Evolutionary conservation across 2,888 invertebrate genomes (phyloP), one percentile per base, ranked within the genome.

Genomic region (Melieria picta): DNA sequence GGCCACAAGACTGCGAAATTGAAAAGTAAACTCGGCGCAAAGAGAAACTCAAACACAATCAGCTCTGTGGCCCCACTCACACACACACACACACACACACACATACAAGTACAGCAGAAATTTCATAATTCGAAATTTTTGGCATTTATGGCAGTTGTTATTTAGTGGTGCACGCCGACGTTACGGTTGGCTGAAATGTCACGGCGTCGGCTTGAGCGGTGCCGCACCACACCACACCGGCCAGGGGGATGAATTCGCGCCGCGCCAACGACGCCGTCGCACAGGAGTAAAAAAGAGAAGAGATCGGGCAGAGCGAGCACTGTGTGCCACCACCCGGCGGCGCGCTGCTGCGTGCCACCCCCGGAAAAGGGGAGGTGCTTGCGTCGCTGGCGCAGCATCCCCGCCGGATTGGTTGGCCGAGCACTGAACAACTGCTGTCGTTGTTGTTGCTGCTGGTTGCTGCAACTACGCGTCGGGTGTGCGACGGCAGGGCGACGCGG

Each of bases 111-210:
- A 60, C 11, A 42, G 43, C 13, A 52, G 52, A 67, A 58, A 52
- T 46, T 61, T 58, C 60, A 67, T 67, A 67, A 67, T 57, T 67
- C 67, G 52, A 60, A 50, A 60, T 52, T 60, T 67, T 67, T 67
- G 67, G 60, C 67, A 60, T 67, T 30, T 67, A 67, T 67, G 50
- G 50, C 67, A 67, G 60, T 67, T 67, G 61, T 67, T 60, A 67
- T 67, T 67, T 67, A 67, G 56, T 69, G 69, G 62, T 61, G 69
- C 62, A 62, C 81, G 80, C 79, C 77, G 78, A 72, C 78, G 79
- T 75, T 81, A 80, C 80, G 81, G 81, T 81, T 81, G 81, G 81
- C 79, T 79, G 79, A 75, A 66, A 74, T 74, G 73, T 74, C 72
- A 71, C 45, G 69, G 30, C 30, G 30, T 30, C 30, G 30, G 3